Base-by-base conservation (phyloP, 2,113 vertebrate species). In the Damaliscus lunatus region DNA sequence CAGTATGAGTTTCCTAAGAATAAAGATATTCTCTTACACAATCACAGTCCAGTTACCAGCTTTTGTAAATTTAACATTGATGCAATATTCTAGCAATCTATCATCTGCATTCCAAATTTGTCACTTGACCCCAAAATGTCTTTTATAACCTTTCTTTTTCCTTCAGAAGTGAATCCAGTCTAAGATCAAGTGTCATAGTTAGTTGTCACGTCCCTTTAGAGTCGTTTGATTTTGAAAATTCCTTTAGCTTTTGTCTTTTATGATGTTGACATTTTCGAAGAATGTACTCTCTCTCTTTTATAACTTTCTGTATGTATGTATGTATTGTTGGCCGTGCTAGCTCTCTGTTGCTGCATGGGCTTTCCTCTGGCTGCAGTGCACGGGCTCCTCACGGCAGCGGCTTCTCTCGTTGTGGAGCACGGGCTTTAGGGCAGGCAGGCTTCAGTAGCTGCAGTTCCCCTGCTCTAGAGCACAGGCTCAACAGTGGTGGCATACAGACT, bases 201-300 rank as follows among this genome's bases (percentile, higher is more conserved):
- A 74, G 60, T 64, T 48, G n/a, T 50, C 50, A 27, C 3, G 2
- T n/a, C 33, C 40, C 57, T 64, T 59, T 23, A 53, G 6, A 27
- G 48, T 43, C n/a, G 14, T 90, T 52, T 90, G 27, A 90, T 67
- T 94, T 77, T 62, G 40, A 88, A 96, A 92, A 33, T 90, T 57
- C 36, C 53, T 43, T 77, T 93, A 31, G 15, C 6, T 13, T 87
- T 53, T 64, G 50, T 78, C 78, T 91, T 40, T 80, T 19, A 78
- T 6, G 77, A 48, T 7, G 43, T 4, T 13, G 60, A 4, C 33
- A 91, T 81, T 78, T 86, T 43, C 40, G 7, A 87, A 92, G 71
- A 74, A 62, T 55, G 12, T 2, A 23, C 62, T 62, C 7, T 43
- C 6, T 31, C 9, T 82, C 16, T 55, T 40, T 40, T 27, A 11